These are phyloP conservation scores for Kradibia gibbosae DNA, from an alignment of 1,140 invertebrate species.

Conservation along the genomic window DNA sequence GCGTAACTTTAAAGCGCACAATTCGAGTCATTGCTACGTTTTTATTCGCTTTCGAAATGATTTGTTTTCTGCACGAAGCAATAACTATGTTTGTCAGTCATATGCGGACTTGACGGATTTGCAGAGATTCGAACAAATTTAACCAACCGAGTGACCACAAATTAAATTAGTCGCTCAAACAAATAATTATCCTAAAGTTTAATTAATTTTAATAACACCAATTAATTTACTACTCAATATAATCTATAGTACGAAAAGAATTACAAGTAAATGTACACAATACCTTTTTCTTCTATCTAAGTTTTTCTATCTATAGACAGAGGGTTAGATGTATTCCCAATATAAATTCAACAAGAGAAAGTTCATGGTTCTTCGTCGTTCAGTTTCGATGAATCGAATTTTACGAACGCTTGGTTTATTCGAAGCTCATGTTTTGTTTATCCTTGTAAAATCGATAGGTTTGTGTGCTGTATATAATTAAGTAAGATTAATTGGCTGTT, in stretches of 20 bases:
- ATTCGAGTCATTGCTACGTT: background rate
- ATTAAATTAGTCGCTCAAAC: background rate
- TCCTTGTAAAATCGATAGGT: too few relatives aligned
- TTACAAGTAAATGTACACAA: background rate
- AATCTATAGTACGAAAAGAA: background rate
- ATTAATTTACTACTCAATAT: background rate
- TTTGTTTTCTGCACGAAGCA: background rate
- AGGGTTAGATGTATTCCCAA: background rate
- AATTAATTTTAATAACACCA: background rate
- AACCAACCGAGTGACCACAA: too few relatives aligned
- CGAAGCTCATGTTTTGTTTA: conserved; percentile 7
- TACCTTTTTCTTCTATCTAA: background rate
- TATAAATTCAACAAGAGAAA: conserved; percentile 31
- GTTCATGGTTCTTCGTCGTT: conserved; percentile 38
- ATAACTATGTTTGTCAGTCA: conserved; percentile 8
- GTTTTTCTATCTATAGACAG: background rate
- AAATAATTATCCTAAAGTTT: background rate
- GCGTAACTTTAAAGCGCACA: background rate
- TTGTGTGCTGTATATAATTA: too few relatives aligned
- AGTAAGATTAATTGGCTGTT: too few relatives aligned
- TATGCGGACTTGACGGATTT: background rate
- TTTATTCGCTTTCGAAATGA: conserved; percentile 21
- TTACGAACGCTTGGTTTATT: background rate
- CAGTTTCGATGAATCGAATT: conserved; percentile 12
- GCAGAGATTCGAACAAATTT: background rate